These are phyloP conservation scores for Gobio gobio DNA, from an alignment of 2,113 vertebrate species.

Conservation along the genomic window DNA sequence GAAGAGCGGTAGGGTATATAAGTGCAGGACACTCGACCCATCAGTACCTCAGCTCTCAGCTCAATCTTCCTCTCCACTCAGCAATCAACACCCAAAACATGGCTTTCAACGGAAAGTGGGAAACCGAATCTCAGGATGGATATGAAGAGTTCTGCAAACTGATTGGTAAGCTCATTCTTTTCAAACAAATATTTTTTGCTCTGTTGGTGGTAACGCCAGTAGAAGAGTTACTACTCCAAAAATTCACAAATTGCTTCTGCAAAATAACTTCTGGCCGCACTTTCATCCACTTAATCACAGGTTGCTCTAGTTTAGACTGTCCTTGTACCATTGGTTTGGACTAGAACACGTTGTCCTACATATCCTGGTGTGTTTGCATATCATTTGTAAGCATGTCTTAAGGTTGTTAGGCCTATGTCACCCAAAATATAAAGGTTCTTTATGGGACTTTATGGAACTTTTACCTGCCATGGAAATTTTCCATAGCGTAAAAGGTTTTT, in stretches of 20 bases:
- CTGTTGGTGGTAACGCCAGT: background rate
- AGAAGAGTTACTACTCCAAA: background rate
- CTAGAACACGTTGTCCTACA: background rate
- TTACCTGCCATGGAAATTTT: background rate
- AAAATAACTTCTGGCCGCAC: background rate
- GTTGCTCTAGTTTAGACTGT: background rate
- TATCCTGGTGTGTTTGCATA: background rate
- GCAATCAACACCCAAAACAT: constrained; percentile 65
- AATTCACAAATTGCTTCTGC: background rate
- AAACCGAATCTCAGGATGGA: constrained; percentile 84
- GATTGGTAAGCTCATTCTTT: constrained; percentile 68
- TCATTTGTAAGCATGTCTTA: background rate
- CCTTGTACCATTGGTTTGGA: background rate
- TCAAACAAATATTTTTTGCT: background rate
- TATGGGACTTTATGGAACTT: background rate
- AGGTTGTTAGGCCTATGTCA: too few species aligned
- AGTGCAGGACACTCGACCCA: constrained; percentile 44
- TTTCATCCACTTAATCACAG: background rate
- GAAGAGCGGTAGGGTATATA: constrained; percentile 65
- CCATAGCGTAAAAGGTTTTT: background rate
- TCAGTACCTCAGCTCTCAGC: constrained; percentile 62
- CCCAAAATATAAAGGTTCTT: background rate
- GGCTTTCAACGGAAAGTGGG: constrained; percentile 86
- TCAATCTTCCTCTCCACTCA: constrained; percentile 56
- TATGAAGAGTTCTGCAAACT: constrained; percentile 85